phyloP scores from a whole-genome alignment of 2,113 vertebrate species.

The Progne subis region DNA sequence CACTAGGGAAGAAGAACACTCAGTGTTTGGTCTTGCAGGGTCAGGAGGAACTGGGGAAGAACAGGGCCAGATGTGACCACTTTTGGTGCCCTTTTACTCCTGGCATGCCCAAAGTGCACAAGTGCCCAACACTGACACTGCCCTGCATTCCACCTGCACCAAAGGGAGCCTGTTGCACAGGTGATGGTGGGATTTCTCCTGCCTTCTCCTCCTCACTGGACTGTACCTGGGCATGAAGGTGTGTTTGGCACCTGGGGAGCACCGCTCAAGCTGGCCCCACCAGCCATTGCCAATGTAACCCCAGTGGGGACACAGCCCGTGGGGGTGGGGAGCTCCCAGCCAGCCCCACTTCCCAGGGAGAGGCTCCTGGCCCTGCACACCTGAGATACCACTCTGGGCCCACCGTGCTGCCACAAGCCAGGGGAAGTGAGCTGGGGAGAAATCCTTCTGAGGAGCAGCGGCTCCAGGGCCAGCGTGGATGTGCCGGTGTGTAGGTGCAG shows the following conservation, averaged over 20 bases:
- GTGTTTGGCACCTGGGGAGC: neutral
- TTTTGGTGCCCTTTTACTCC: neutral
- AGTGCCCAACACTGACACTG: accelerated
- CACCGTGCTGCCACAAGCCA: neutral
- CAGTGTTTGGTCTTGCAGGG: neutral
- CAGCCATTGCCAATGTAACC: accelerated
- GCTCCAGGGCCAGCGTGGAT: neutral
- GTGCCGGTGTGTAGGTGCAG: neutral
- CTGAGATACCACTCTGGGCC: accelerated
- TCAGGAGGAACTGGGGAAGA: neutral
- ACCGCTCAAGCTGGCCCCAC: neutral
- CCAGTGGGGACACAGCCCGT: accelerated
- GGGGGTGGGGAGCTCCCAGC: neutral
- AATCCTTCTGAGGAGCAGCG: accelerated
- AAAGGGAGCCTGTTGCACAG: neutral
- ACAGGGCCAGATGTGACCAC: neutral
- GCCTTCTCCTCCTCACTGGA: neutral
- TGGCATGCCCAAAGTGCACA: neutral
- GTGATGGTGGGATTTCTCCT: neutral
- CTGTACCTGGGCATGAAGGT: neutral
- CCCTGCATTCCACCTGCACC: neutral
- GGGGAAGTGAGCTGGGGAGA: neutral
- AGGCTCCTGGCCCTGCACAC: neutral
- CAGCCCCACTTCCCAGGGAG: neutral
- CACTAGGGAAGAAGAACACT: neutral